Evolutionary conservation across 2,113 vertebrate genomes (phyloP), one percentile per base, ranked within the genome.

Genomic region (Blennius ocellaris): DNA sequence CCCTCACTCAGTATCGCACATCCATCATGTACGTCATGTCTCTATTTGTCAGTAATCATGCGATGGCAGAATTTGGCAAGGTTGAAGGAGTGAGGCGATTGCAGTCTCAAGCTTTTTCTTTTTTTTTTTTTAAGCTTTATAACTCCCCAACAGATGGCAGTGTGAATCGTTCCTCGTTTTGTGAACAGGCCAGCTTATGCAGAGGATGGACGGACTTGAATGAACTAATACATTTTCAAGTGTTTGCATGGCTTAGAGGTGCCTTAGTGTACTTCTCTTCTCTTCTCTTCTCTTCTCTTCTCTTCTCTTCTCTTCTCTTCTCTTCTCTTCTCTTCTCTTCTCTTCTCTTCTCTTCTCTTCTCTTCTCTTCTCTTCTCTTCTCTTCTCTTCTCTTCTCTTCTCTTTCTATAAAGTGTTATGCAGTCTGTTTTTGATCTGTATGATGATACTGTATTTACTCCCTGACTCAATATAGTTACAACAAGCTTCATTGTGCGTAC

Each of bases 121-220:
- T 30, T 30, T 30, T 30, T 4, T 30, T 47, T 56, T 79, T 59
- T 41, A 57, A 62, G 71, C 80, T 56, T 80, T 64, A 9, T 36
- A 16, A 51, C 47, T 76, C 76, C 82, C 91, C 91, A 93, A 92
- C 87, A 93, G 90, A 89, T 92, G 90, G 92, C 92, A 87, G 81
- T 91, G 76, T 90, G 88, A 90, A 79, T 86, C 76, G 64, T 73
- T 77, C 16, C 58, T 65, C 57, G 21, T 30, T 30, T 30, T 30
- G 21, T 30, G 21, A 30, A 49, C 55, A 21, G 68, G 56, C 53
- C 82, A 7, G 74, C 21, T 30, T 30, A 30, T 30, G 21, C 61
- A 36, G 56, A 11, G 36, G 21, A 41, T 62, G 69, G 21, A 36
- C 55, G 30, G 49, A 64, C 44, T 37, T 3, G 10, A 30, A 30